A percentile compares a stretch with the other conserved stretches of the same genome.
These are phyloP conservation scores for Etheostoma perlongum DNA, from an alignment of 2,797 vertebrate genomes.

Conservation along the genomic window DNA sequence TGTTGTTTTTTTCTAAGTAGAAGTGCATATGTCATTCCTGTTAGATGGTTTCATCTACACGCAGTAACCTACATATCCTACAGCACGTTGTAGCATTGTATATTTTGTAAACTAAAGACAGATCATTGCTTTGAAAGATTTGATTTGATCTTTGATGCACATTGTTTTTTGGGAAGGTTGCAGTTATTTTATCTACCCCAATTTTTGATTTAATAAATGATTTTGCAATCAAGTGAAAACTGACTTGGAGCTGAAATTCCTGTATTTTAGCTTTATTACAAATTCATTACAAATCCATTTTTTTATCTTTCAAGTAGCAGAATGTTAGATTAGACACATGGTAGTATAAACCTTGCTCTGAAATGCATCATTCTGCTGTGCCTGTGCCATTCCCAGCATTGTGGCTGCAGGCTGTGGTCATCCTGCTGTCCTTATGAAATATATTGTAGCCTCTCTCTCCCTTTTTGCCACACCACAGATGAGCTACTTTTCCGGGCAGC, in stretches of 20 bases:
- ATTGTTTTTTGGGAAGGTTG: conserved; percentile 53
- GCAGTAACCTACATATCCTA: conserved; percentile 40
- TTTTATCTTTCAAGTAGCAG: background rate
- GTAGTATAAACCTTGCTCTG: conserved; percentile 29
- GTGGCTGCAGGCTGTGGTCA: conserved; percentile 39
- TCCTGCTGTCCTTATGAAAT: conserved; percentile 67
- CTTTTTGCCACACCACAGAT: conserved; percentile 64
- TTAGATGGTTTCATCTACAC: conserved; percentile 26
- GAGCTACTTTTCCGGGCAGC: conserved; percentile 76
- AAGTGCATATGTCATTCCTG: conserved; percentile 34
- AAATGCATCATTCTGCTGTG: conserved; percentile 38
- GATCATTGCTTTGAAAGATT: conserved; percentile 35
- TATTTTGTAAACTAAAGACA: conserved; percentile 65
- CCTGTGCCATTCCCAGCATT: conserved; percentile 47
- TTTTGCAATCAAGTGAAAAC: conserved; percentile 72
- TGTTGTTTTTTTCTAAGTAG: background rate
- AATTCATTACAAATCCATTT: background rate
- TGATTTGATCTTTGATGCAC: conserved; percentile 57
- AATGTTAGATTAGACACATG: conserved; percentile 18
- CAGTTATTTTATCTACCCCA: conserved; percentile 71
- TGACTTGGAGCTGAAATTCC: conserved; percentile 1
- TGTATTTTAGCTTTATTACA: conserved; percentile 11
- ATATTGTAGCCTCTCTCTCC: conserved; percentile 48
- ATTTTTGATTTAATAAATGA: conserved; percentile 80
- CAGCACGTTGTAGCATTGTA: conserved; percentile 56